Evolutionary conservation across 2,797 vertebrate genomes (phyloP).

Genomic region (Xerus rutilus): DNA sequence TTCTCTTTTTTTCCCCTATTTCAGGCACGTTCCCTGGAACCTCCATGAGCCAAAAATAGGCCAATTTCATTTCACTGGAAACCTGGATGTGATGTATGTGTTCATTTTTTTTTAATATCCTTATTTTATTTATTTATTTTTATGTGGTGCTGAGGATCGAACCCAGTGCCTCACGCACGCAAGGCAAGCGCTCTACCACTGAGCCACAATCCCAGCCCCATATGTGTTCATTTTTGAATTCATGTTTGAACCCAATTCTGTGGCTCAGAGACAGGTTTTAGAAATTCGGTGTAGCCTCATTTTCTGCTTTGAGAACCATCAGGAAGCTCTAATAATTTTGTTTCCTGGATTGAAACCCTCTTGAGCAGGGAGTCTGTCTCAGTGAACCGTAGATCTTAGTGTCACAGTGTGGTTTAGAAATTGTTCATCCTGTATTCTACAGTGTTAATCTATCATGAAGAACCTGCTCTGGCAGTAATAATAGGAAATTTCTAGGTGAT

Average conservation of each 20-base stretch:
- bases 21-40: constrained; percentile 95
- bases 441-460: not conserved
- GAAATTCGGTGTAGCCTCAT: not conserved
- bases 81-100: constrained; percentile 93
- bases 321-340: not conserved
- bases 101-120: too few relatives aligned
- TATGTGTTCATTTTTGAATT: constrained; percentile 83
- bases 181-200: too few relatives aligned
- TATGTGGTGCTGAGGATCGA: too few relatives aligned
- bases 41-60: constrained; percentile 92
- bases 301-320: not conserved
- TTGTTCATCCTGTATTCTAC: not conserved
- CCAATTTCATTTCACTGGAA: constrained; percentile 91
- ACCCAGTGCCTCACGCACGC: too few relatives aligned
- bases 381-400: too few relatives aligned
- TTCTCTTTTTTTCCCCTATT: constrained; percentile 5
- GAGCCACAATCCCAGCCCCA: too few relatives aligned
- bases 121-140: too few relatives aligned
- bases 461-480: not conserved
- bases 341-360: not conserved
- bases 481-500: not conserved
- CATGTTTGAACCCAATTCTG: not conserved
- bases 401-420: not conserved
- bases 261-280: not conserved
- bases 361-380: not conserved